Percentiles rank a stretch among this genome's conserved stretches.
phyloP scores from a whole-genome alignment of 2,888 invertebrate species.

The Clostera curtula region DNA sequence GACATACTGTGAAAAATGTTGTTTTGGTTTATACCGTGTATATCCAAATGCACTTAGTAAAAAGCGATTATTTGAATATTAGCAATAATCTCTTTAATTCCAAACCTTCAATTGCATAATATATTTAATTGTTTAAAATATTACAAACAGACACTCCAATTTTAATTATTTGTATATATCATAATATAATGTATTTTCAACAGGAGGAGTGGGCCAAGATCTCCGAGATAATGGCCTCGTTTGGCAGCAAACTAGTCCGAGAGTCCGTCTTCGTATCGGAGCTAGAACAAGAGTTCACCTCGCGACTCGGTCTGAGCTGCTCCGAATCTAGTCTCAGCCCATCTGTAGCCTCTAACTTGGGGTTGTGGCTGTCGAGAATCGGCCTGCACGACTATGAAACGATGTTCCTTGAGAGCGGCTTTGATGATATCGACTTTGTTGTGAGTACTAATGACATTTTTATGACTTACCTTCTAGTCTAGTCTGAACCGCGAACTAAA shows the following conservation, averaged over 20 bases:
- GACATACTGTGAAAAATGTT: no score
- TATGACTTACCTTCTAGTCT: no score
- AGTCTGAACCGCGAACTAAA: no score
- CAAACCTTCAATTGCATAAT: not conserved
- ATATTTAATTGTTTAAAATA: no score
- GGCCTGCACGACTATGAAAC: slow-evolving; percentile 89
- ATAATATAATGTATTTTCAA: slow-evolving; percentile 16
- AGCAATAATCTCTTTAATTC: no score
- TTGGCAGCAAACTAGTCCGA: slow-evolving; percentile 87
- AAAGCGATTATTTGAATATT: no score
- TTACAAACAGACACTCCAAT: no score
- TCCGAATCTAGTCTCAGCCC: slow-evolving; percentile 76
- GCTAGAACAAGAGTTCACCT: slow-evolving; percentile 86
- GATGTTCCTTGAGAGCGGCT: slow-evolving; percentile 89
- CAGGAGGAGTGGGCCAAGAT: slow-evolving; percentile 98
- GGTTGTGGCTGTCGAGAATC: slow-evolving; percentile 85
- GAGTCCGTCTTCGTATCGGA: slow-evolving; percentile 87
- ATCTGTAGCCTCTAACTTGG: slow-evolving; percentile 78
- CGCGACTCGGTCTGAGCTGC: slow-evolving; percentile 77
- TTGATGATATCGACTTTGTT: slow-evolving; percentile 93
- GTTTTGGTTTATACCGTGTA: no score
- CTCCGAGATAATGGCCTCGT: slow-evolving; percentile 95
- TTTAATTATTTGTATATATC: no score
- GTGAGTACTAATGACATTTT: slow-evolving; percentile 74
- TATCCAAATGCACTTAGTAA: no score